Percentiles rank a stretch among this genome's conserved stretches.
Conservation (phyloP, 2,797 vertebrate species). For the Okamejei kenojei region DNA sequence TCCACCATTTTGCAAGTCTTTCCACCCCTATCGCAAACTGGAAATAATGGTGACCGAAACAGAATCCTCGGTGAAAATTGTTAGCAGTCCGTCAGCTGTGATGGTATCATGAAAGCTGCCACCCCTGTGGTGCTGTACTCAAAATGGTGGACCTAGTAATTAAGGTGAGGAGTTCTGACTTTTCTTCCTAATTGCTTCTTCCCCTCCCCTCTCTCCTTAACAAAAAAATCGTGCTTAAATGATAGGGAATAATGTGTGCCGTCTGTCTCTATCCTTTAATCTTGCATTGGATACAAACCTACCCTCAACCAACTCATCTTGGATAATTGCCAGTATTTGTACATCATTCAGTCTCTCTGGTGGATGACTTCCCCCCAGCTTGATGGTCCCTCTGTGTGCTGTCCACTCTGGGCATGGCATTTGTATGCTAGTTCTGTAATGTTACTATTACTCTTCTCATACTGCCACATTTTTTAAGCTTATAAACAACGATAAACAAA, state of each 20-base stretch:
- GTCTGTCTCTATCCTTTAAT: conserved; percentile 1
- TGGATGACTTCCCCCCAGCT: neutral
- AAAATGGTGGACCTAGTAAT: conserved; percentile 32
- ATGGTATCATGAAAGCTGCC: conserved; percentile 27
- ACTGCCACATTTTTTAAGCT: neutral
- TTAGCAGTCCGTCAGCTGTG: conserved; percentile 30
- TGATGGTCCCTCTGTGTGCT: neutral
- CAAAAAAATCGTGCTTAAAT: neutral
- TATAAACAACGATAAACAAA: neutral
- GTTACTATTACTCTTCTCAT: neutral
- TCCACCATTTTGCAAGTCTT: conserved; percentile 36
- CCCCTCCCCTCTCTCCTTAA: neutral
- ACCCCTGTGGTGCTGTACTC: conserved; percentile 30
- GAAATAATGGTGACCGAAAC: conserved; percentile 31
- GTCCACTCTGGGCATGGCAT: neutral
- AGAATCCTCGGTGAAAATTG: conserved; percentile 35
- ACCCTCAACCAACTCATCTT: neutral
- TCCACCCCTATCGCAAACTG: conserved; percentile 26
- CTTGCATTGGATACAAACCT: neutral
- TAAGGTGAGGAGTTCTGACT: conserved; percentile 34
- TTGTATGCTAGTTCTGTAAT: neutral
- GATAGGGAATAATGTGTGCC: neutral
- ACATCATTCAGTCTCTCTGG: neutral
- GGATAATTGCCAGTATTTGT: neutral
- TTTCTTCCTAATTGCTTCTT: neutral